Conservation (phyloP, 2,113 vertebrate genomes). For the Barnardius zonarius region DNA sequence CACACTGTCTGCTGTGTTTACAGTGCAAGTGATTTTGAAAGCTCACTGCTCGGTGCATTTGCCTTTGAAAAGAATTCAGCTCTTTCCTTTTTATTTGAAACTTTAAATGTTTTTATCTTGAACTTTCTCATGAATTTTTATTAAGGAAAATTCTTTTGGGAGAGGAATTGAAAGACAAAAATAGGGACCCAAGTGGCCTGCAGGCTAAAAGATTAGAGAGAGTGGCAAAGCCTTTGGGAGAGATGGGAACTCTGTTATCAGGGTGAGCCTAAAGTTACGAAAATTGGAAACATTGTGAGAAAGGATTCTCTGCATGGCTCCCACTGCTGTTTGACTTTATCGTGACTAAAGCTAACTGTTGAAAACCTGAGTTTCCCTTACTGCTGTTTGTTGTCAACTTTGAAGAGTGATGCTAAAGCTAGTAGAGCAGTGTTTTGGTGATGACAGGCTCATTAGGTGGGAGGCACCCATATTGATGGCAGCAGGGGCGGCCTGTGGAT, state of each 20-base stretch:
- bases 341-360: neutral
- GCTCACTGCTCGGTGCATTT: neutral
- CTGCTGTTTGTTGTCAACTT: neutral
- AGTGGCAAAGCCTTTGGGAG: neutral
- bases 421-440: neutral
- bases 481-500: neutral
- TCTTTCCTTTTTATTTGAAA: neutral
- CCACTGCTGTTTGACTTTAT: neutral
- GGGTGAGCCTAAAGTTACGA: neutral
- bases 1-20: neutral
- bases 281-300: neutral
- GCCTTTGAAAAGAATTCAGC: constrained; percentile 23
- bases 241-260: neutral
- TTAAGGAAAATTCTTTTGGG: neutral
- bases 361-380: neutral
- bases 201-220: neutral
- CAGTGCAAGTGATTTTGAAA: constrained; percentile 3
- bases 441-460: rapidly evolving
- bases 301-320: neutral
- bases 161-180: constrained; percentile 31
- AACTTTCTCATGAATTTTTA: constrained; percentile 48
- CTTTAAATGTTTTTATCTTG: constrained; percentile 4
- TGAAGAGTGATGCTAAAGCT: neutral
- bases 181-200: neutral
- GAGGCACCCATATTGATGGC: neutral